Percentiles rank a stretch among this genome's conserved stretches.
Conservation (phyloP, 2,797 vertebrate genomes). For the Sebastes vulpes region DNA sequence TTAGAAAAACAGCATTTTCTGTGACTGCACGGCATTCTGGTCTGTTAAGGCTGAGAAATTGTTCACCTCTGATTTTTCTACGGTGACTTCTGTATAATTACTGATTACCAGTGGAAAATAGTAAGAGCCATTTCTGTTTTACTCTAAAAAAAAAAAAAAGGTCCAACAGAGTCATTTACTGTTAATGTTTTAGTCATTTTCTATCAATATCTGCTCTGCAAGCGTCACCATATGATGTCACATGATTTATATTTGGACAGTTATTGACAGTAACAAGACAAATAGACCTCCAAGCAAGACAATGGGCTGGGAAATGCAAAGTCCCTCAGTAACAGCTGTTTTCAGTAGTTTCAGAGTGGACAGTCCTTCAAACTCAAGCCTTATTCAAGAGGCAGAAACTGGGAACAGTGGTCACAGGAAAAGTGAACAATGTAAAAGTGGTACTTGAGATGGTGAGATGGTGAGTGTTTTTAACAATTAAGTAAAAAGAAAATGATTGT, state of each 20-base stretch:
- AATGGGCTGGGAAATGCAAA: not conserved
- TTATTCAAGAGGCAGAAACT: not conserved
- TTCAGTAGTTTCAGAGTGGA: not conserved
- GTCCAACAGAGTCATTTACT: not conserved
- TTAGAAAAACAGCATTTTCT: not conserved
- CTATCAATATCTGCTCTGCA: not conserved
- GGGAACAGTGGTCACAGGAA: not conserved
- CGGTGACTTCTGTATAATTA: not conserved
- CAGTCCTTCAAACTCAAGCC: not conserved
- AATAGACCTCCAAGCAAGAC: not conserved
- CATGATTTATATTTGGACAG: not conserved
- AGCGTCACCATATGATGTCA: not conserved
- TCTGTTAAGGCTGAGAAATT: not conserved
- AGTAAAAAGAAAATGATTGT: not conserved
- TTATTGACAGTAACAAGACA: not conserved
- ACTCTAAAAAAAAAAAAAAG: not conserved
- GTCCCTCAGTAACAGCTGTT: not conserved
- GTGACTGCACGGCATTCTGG: not conserved
- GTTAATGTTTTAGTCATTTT: constrained; percentile 1
- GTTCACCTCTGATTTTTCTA: not conserved
- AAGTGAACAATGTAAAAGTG: not conserved
- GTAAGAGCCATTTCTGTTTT: not conserved
- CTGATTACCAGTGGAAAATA: not conserved
- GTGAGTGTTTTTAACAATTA: not conserved
- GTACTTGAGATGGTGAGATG: not conserved